Evolutionary conservation across 2,113 vertebrate genomes (phyloP), one percentile per base, ranked within the genome.

Genomic region (Megaceryle maxima): DNA sequence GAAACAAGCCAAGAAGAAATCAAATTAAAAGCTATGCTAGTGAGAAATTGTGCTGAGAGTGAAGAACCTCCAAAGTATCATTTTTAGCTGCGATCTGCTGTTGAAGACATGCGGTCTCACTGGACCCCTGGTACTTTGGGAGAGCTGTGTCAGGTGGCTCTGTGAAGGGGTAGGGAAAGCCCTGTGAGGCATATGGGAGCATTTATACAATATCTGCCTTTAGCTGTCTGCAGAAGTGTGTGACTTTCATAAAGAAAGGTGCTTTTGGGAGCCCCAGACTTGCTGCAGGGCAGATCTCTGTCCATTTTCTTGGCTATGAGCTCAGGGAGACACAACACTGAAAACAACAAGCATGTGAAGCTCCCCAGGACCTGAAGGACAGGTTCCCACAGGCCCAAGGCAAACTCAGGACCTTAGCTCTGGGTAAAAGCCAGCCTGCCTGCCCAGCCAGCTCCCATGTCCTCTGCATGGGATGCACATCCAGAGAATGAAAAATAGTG

Each of bases 1-100:
- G 90, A 96, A 96, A 95, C 72, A 93, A 92, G 93, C 75, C 92
- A 90, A 92, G 74, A 93, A 94, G 41, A 93, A 95, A 96, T 87
- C 56, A 90, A 88, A 95, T 96, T 96, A 92, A 97, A 94, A 95
- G 29, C 68, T 56, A 63, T 21, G 57, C 75, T 93, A 90, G 79
- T 81, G 48, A 93, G 90, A 87, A 96, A 93, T 88, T 90, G 67
- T 80, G 77, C 79, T n/a, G 66, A 93, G 85, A 82, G 88, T 64
- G 41, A 87, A 91, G 95, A 73, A 67, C 33, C 50, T 83, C 83
- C 74, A 51, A 90, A 83, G 56, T 62, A 55, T 80, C 59, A 53
- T 66, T 91, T 85, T 35, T 56, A 81, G 55, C 75, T 77, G 59
- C 91, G 64, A 80, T 93, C 77, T 91, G 57, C 86, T 84, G 50